These are phyloP conservation scores for Catharus bicknelli DNA, from an alignment of 2,113 vertebrate species.

Conservation along the genomic window DNA sequence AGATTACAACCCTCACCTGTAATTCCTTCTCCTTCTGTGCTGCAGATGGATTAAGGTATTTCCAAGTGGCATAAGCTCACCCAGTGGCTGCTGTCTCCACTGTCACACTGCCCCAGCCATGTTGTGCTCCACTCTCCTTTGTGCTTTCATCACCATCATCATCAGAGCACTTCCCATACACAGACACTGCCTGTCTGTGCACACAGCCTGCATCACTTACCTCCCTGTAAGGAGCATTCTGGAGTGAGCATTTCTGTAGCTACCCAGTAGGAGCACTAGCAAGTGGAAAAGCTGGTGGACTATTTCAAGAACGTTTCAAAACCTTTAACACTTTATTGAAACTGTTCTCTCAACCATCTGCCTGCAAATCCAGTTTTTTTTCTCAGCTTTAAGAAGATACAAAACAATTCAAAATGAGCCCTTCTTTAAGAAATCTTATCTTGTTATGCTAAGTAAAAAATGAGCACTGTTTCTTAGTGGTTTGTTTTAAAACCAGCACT, in stretches of 20 bases:
- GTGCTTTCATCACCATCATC: neutral
- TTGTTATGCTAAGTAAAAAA: neutral
- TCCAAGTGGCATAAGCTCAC: neutral
- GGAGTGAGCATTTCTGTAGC: neutral
- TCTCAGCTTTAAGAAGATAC: neutral
- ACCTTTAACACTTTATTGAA: neutral
- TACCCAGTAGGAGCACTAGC: neutral
- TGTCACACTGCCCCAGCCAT: neutral
- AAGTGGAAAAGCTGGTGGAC: neutral
- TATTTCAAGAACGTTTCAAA: constrained; percentile 3
- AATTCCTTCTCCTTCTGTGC: neutral
- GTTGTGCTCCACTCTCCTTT: neutral
- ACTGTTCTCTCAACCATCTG: neutral
- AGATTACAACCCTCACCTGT: neutral
- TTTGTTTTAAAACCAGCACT: neutral
- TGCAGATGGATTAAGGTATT: neutral
- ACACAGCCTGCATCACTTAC: neutral
- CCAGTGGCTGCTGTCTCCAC: neutral
- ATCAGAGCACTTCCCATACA: neutral
- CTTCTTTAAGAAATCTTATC: neutral
- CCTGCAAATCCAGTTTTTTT: neutral
- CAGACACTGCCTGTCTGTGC: neutral
- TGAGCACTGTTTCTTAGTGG: neutral
- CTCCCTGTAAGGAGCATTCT: neutral
- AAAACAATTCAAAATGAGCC: neutral